phyloP scores from a whole-genome alignment of 2,888 invertebrate genomes.

The Eudemis profundana region DNA sequence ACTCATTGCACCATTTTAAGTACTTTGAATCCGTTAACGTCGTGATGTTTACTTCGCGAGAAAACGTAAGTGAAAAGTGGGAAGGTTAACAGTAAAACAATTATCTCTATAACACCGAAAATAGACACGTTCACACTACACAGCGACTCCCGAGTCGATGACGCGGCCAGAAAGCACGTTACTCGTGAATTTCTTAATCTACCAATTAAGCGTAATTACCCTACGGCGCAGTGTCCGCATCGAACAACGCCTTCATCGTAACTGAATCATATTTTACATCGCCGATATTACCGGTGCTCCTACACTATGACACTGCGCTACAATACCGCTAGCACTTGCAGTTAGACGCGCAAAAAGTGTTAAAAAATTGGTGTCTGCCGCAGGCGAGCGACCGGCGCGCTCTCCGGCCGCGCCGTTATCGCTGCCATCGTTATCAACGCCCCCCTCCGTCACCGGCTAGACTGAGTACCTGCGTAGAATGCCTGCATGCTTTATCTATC shows the following conservation, averaged over 20 bases:
- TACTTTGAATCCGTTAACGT: slow-evolving; percentile 45
- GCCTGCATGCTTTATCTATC: slow-evolving; percentile 50
- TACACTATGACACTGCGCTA: slow-evolving; percentile 49
- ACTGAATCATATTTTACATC: slow-evolving; percentile 29
- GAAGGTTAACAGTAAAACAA: slow-evolving; percentile 43
- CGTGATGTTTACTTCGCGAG: slow-evolving; percentile 37
- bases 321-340: slow-evolving; percentile 57
- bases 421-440: slow-evolving; percentile 71
- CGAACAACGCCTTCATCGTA: slow-evolving; percentile 6
- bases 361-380: slow-evolving; percentile 52
- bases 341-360: slow-evolving; percentile 61
- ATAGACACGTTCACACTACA: slow-evolving; percentile 21
- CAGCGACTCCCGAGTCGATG: slow-evolving; percentile 1
- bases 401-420: slow-evolving; percentile 68
- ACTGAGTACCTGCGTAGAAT: slow-evolving; percentile 36
- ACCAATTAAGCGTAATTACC: slow-evolving; percentile 16
- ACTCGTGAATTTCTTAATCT: slow-evolving; percentile 25
- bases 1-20: slow-evolving; percentile 21
- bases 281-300: slow-evolving; percentile 41
- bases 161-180: slow-evolving; percentile 4
- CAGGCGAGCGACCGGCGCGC: slow-evolving; percentile 51
- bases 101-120: slow-evolving; percentile 16
- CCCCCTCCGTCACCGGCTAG: slow-evolving; percentile 55
- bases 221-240: slow-evolving; percentile 7
- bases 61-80: slow-evolving; percentile 47